A percentile compares a stretch with the other conserved stretches of the same genome.
These are phyloP conservation scores for Scaeva pyrastri DNA, from an alignment of 2,888 invertebrate genomes.

Conservation along the genomic window DNA sequence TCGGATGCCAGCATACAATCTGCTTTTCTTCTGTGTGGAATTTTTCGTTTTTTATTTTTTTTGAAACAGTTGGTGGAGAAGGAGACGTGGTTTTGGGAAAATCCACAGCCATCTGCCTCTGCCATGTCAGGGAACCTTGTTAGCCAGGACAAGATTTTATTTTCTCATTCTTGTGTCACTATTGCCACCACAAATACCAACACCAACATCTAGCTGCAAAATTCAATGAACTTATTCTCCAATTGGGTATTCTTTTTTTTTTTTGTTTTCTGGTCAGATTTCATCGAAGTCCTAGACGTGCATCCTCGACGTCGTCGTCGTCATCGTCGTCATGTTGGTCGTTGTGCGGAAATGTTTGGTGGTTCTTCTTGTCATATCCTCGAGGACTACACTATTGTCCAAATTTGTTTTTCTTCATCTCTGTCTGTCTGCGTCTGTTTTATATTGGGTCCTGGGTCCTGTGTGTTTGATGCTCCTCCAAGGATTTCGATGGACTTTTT, in stretches of 20 bases:
- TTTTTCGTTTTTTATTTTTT: slow-evolving; percentile 29
- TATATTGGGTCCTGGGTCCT: too few relatives aligned
- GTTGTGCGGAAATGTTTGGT: too few relatives aligned
- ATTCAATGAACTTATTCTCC: slow-evolving; percentile 57
- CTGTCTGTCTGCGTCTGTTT: not conserved
- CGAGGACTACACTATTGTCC: not conserved
- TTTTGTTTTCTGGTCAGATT: not conserved
- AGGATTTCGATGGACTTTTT: slow-evolving; percentile 36
- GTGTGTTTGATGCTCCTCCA: not conserved
- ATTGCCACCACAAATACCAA: not conserved
- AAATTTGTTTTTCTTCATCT: slow-evolving; percentile 28
- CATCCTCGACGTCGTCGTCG: not conserved
- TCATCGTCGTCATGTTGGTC: not conserved
- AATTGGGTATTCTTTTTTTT: slow-evolving; percentile 38
- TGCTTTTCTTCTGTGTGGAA: slow-evolving; percentile 11
- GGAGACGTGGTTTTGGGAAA: slow-evolving; percentile 1
- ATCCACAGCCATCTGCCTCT: slow-evolving; percentile 11
- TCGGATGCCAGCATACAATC: not conserved
- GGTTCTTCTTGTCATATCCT: slow-evolving; percentile 6
- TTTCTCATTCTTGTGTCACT: too few relatives aligned
- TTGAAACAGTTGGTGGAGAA: slow-evolving; percentile 1
- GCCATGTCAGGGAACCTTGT: slow-evolving; percentile 3
- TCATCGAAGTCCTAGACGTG: not conserved
- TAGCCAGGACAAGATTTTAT: slow-evolving; percentile 27
- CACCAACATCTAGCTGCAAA: slow-evolving; percentile 53